Base-by-base conservation (phyloP, 2,113 vertebrate species). In the Taxidea taxus region DNA sequence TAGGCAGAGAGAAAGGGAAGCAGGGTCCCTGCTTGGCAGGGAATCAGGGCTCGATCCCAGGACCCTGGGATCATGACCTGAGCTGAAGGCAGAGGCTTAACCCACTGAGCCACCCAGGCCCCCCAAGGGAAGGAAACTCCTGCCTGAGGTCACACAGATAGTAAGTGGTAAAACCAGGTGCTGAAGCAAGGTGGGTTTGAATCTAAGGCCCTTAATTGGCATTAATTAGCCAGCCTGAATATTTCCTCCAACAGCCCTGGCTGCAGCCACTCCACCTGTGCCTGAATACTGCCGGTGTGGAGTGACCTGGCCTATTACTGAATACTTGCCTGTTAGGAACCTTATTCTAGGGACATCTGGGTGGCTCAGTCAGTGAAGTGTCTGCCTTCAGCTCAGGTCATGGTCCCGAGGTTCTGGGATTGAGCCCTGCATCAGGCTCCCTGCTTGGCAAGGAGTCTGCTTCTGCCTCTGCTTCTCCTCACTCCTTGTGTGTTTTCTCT, bases 231-330 rank as follows among this genome's bases (percentile, higher is more conserved):
- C 14, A 34, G 20, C 9, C n/a, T 4, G 27, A 42, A 27, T 2
- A 25, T 21, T 66, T 5, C 74, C 75, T 62, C 58, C 34, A 25
- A 13, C 11, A 51, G n/a, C 44, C 29, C 51, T 39, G 5, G 9
- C 42, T 9, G 7, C 4, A 49, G 51, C 42, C 14, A 0, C 29
- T 20, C 23, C 25, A 6, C 4, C 44, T 37, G 21, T 15, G 49
- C 9, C 62, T 77, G 21, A 21, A 31, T 31, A 37, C 13, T 1
- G 16, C 12, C 9, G 1, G n/a, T 2, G 13, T 5, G 37, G 16
- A 44, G 5, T 0, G 21, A 37, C 21, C 20, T 0, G 4, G 7
- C 27, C 42, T 39, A 6, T 9, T 51, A n/a, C 15, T 34, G 54
- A 68, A 58, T n/a, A 54, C 20, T n/a, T 83, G 14, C 49, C 75